phyloP scores from a whole-genome alignment of 2,888 invertebrate species.

The Drosophila borealis region DNA sequence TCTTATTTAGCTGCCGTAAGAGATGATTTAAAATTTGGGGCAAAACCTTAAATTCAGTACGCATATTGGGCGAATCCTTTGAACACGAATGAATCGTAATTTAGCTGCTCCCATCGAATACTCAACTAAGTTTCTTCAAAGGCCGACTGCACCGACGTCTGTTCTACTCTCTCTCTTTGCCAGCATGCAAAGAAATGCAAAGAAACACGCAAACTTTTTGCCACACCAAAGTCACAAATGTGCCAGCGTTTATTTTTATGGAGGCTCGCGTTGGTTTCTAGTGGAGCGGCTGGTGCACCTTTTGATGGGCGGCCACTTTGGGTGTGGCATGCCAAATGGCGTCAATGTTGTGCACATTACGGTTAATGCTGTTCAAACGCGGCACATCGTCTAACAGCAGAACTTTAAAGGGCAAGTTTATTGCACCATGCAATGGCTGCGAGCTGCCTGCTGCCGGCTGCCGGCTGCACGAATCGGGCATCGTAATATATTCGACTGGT shows the following conservation, averaged over 20 bases:
- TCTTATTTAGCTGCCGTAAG: too few species aligned
- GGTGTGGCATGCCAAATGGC: slow-evolving; percentile 58
- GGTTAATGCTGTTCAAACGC: slow-evolving; percentile 64
- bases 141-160: not conserved
- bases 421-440: slow-evolving; percentile 38
- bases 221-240: slow-evolving; percentile 63
- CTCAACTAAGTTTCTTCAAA: slow-evolving; percentile 4
- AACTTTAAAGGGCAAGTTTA: slow-evolving; percentile 62
- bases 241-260: slow-evolving; percentile 61
- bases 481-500: slow-evolving; percentile 60
- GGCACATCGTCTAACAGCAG: slow-evolving; percentile 21
- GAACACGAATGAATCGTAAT: slow-evolving; percentile 16
- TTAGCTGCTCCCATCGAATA: slow-evolving; percentile 37
- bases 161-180: not conserved
- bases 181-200: slow-evolving; percentile 62
- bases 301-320: slow-evolving; percentile 35
- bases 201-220: slow-evolving; percentile 64
- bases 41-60: slow-evolving; percentile 21
- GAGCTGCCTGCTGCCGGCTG: slow-evolving; percentile 5
- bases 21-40: slow-evolving; percentile 1
- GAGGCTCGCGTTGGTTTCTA: slow-evolving; percentile 26
- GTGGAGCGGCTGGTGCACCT: slow-evolving; percentile 4
- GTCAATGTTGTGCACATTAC: slow-evolving; percentile 75
- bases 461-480: slow-evolving; percentile 16
- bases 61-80: slow-evolving; percentile 8